Evolutionary conservation across 2,797 vertebrate species (phyloP).

Genomic region (Cuculus canorus): DNA sequence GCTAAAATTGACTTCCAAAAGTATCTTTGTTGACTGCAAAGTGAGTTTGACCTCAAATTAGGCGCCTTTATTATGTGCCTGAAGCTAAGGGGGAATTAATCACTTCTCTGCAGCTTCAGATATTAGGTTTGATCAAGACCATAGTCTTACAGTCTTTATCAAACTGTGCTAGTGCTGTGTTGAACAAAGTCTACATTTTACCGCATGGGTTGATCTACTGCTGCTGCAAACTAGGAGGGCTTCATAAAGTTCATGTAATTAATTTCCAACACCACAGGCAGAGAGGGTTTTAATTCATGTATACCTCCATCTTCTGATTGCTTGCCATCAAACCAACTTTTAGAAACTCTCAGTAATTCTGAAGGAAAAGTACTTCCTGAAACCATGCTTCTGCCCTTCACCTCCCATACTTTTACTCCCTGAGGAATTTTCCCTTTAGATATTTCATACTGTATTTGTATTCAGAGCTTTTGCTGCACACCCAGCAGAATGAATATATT

Average conservation of each 20-base stretch:
- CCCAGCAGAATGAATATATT: not conserved
- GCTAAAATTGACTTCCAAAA: constrained; percentile 20
- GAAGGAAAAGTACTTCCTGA: not conserved
- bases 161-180: not conserved
- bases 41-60: constrained; percentile 1
- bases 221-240: not conserved
- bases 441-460: not conserved
- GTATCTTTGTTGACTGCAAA: constrained; percentile 1
- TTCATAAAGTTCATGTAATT: not conserved
- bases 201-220: not conserved
- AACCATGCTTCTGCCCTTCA: not conserved
- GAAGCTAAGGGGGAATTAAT: not conserved
- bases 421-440: not conserved
- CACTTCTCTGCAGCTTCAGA: not conserved
- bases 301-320: not conserved
- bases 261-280: not conserved
- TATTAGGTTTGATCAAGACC: not conserved
- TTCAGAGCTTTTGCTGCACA: not conserved
- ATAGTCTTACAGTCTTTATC: not conserved
- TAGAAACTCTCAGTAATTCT: not conserved
- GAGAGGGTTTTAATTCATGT: not conserved
- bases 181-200: not conserved
- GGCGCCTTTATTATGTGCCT: not conserved
- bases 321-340: not conserved
- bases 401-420: not conserved